These are phyloP conservation scores for Ophion ventricosus DNA, from an alignment of 2,888 invertebrate genomes.

Conservation along the genomic window DNA sequence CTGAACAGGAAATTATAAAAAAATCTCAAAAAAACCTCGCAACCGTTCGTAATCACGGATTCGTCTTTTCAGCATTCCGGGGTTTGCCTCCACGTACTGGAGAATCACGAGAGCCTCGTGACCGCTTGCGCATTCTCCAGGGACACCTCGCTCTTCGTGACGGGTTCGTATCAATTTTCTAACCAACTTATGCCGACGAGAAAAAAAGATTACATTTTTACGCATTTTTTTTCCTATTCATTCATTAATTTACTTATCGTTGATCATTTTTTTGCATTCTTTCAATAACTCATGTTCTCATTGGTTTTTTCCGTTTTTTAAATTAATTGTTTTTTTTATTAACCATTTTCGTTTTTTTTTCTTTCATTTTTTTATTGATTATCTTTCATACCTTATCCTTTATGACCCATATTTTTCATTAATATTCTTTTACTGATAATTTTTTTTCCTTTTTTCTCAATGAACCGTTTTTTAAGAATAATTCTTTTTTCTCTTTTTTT, in stretches of 20 bases:
- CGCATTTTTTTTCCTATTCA: neutral
- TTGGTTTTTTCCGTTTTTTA: slow-evolving; percentile 4
- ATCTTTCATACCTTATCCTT: no score
- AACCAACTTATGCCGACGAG: neutral
- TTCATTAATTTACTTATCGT: neutral
- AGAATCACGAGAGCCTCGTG: slow-evolving; percentile 87
- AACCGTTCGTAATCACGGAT: neutral
- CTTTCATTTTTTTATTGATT: no score
- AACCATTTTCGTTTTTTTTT: neutral
- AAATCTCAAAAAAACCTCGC: no score
- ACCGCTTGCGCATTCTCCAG: slow-evolving; percentile 87
- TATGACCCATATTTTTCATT: no score
- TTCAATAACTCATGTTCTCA: neutral
- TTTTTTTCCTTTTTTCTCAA: no score
- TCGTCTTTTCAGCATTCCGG: slow-evolving; percentile 84
- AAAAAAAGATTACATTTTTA: neutral
- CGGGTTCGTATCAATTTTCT: slow-evolving; percentile 77
- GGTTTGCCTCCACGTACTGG: slow-evolving; percentile 85
- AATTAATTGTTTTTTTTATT: neutral
- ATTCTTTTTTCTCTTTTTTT: no score
- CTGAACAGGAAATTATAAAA: no score
- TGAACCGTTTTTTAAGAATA: no score
- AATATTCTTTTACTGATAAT: no score
- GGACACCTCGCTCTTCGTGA: slow-evolving; percentile 85
- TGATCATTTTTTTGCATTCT: neutral